Conservation (phyloP, 1,140 invertebrate species). For the Dinoponera quadriceps region DNA sequence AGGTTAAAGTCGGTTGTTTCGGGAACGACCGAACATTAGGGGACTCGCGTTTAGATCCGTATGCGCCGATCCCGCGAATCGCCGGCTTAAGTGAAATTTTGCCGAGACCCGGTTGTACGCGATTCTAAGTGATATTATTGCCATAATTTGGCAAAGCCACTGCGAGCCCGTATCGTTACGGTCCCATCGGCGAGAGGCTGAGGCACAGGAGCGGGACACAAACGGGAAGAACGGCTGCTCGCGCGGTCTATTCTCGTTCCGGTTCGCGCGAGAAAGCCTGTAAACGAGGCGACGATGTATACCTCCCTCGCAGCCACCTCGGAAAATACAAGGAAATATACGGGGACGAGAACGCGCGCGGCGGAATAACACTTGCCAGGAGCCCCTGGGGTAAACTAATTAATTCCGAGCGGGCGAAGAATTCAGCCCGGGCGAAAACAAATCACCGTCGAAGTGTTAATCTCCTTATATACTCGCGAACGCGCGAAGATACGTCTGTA, state of each 20-base stretch:
- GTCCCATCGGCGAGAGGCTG: constrained; percentile 7
- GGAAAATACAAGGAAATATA: constrained; percentile 45
- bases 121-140: constrained; percentile 69
- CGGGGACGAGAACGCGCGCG: background rate
- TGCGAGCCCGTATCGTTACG: constrained; percentile 51
- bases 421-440: constrained; percentile 32
- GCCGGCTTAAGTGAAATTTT: constrained; percentile 70
- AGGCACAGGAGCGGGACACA: background rate
- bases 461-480: constrained; percentile 12
- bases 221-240: background rate
- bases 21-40: constrained; percentile 65
- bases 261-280: constrained; percentile 41
- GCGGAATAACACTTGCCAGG: constrained; percentile 45
- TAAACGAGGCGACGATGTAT: constrained; percentile 52
- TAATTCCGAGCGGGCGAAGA: constrained; percentile 36
- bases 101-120: constrained; percentile 14
- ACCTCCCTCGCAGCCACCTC: background rate
- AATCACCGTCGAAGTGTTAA: constrained; percentile 45
- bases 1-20: constrained; percentile 61
- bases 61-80: constrained; percentile 51
- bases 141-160: constrained; percentile 69
- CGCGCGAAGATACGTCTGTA: background rate
- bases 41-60: constrained; percentile 28
- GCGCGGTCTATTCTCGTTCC: constrained; percentile 27
- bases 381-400: constrained; percentile 49